A percentile compares a stretch with the other conserved stretches of the same genome.
These are phyloP conservation scores for Clusia tigrina DNA, from an alignment of 2,888 invertebrate species.

Conservation along the genomic window DNA sequence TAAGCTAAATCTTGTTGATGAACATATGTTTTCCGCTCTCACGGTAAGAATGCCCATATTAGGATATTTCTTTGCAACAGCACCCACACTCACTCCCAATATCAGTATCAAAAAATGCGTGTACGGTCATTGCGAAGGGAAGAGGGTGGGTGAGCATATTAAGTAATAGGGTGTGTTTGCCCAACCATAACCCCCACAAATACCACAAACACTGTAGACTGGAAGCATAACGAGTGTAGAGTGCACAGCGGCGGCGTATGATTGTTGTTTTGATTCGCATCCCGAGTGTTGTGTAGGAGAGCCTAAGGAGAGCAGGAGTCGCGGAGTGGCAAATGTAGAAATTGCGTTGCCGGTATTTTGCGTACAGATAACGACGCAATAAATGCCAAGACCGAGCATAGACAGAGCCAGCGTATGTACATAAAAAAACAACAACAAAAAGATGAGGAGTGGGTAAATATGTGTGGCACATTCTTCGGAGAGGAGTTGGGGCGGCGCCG, in stretches of 20 bases:
- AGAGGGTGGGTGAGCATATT: neutral
- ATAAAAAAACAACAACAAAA: too few relatives aligned
- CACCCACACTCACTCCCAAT: neutral
- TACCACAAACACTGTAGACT: neutral
- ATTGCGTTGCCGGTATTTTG: slow-evolving; percentile 35
- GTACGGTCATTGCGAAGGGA: too few relatives aligned
- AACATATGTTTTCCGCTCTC: slow-evolving; percentile 2
- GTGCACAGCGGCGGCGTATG: neutral
- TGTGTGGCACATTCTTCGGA: neutral
- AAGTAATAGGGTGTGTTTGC: slow-evolving; percentile 5
- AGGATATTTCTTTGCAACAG: neutral
- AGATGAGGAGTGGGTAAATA: neutral
- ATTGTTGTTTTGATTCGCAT: slow-evolving; percentile 1
- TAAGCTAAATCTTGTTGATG: too few relatives aligned
- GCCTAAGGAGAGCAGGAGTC: neutral
- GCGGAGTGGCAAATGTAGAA: slow-evolving; percentile 4
- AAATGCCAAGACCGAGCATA: slow-evolving; percentile 42
- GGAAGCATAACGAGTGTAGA: neutral
- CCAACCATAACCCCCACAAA: too few relatives aligned
- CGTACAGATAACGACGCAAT: slow-evolving; percentile 42
- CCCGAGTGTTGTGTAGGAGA: too few relatives aligned
- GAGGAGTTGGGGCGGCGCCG: too few relatives aligned
- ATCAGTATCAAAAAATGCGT: neutral
- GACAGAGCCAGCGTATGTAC: neutral
- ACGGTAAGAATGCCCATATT: neutral